Conservation (phyloP, 1,140 invertebrate species). For the Nylanderia fulva region DNA sequence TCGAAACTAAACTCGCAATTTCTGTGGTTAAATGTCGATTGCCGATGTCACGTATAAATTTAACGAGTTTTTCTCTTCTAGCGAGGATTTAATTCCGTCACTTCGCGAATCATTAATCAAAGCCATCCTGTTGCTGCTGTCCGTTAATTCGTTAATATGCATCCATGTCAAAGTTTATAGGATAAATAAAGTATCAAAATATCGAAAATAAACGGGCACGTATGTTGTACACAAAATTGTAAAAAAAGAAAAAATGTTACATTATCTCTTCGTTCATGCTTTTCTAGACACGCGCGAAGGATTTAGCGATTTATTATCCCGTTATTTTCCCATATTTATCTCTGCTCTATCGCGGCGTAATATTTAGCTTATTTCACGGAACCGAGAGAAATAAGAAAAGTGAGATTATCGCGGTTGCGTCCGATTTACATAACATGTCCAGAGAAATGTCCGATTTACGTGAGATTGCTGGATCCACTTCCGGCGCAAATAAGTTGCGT, state of each 20-base stretch:
- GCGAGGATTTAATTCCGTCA: background rate
- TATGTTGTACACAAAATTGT: background rate
- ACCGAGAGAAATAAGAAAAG: background rate
- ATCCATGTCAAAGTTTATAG: slow-evolving; percentile 17
- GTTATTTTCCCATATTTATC: background rate
- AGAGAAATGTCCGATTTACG: slow-evolving; percentile 51
- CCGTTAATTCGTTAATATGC: slow-evolving; percentile 6
- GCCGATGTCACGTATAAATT: background rate
- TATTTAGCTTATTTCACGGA: background rate
- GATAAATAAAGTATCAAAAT: background rate
- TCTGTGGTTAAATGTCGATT: background rate
- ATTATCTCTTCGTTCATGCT: background rate
- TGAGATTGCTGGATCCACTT: slow-evolving; percentile 46
- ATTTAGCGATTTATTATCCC: background rate
- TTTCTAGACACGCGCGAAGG: background rate
- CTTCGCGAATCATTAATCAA: slow-evolving; percentile 39
- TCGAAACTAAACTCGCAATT: background rate
- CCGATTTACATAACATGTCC: background rate
- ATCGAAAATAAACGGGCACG: background rate
- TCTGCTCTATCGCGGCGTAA: background rate
- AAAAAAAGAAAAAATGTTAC: background rate
- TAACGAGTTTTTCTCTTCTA: background rate
- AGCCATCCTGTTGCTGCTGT: background rate
- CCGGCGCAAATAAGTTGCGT: slow-evolving; percentile 39
- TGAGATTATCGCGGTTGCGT: background rate